Percentiles rank a stretch among this genome's conserved stretches.
Evolutionary conservation across 2,888 invertebrate genomes (phyloP).

Genomic region (Yponomeuta malinellus): DNA sequence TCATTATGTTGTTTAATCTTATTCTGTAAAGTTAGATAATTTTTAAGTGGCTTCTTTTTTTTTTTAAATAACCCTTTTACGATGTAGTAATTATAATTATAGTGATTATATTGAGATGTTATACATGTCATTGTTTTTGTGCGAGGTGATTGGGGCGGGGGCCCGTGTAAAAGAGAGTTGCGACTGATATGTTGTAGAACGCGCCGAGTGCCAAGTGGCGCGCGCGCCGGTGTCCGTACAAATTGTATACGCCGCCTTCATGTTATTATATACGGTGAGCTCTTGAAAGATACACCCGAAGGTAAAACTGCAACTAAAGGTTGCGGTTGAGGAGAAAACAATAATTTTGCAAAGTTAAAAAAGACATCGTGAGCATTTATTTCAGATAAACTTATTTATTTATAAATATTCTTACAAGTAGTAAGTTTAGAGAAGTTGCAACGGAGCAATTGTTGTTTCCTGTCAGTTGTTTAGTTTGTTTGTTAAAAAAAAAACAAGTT

Average conservation of each 20-base stretch:
- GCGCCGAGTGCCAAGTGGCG: constrained; percentile 43
- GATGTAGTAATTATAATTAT: constrained; percentile 47
- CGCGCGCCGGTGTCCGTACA: constrained; percentile 64
- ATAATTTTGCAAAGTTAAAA: too few relatives aligned
- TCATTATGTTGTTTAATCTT: constrained; percentile 75
- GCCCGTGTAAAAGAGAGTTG: constrained; percentile 65
- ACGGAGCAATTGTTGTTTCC: neutral
- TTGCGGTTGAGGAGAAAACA: too few relatives aligned
- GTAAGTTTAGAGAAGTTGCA: neutral
- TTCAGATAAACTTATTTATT: too few relatives aligned
- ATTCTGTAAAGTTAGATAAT: constrained; percentile 75
- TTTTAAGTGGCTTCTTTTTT: constrained; percentile 70
- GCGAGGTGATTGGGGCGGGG: constrained; percentile 60
- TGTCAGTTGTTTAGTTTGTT: neutral
- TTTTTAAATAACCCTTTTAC: constrained; percentile 46
- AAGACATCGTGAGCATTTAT: too few relatives aligned
- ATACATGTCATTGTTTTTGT: constrained; percentile 72
- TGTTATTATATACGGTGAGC: constrained; percentile 56
- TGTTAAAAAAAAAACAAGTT: neutral
- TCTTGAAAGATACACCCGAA: constrained; percentile 26
- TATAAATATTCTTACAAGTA: too few relatives aligned
- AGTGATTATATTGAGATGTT: constrained; percentile 71
- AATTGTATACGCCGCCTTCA: constrained; percentile 70
- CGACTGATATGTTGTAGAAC: constrained; percentile 72
- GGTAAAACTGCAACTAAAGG: too few relatives aligned